phyloP scores from a whole-genome alignment of 2,113 vertebrate species.

The Plestiodon gilberti region DNA sequence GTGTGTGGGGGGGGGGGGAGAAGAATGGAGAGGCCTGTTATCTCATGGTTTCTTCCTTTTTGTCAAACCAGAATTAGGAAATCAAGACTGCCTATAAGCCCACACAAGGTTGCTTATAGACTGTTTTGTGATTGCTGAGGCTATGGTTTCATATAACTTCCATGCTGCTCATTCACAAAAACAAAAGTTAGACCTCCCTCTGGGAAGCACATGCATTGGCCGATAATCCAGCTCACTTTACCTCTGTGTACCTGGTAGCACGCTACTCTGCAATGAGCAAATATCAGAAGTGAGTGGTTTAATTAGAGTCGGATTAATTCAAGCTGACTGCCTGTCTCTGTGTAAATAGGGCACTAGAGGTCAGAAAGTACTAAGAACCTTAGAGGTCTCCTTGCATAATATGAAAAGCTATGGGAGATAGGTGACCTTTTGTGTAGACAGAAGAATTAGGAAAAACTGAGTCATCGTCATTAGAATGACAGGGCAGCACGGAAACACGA shows the following conservation, averaged over 20 bases:
- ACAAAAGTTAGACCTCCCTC: conserved; percentile 29
- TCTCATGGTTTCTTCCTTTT: not conserved
- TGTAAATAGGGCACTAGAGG: conserved; percentile 70
- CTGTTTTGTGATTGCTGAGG: not conserved
- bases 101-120: not conserved
- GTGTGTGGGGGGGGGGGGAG: not conserved
- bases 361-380: conserved; percentile 76
- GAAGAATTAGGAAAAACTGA: conserved; percentile 43
- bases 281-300: conserved; percentile 73
- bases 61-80: not conserved
- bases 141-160: not conserved
- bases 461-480: conserved; percentile 18
- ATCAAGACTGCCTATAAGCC: not conserved
- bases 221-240: conserved; percentile 79
- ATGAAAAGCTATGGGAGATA: conserved; percentile 61
- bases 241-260: conserved; percentile 76
- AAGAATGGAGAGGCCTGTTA: not conserved
- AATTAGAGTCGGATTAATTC: conserved; percentile 77
- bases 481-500: too few species aligned
- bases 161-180: not conserved
- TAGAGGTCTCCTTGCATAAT: conserved; percentile 73
- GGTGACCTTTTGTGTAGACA: conserved; percentile 60
- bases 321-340: conserved; percentile 76
- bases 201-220: conserved; percentile 37
- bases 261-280: conserved; percentile 70